phyloP scores from a whole-genome alignment of 2,888 invertebrate species.

The Melieria omissa region DNA sequence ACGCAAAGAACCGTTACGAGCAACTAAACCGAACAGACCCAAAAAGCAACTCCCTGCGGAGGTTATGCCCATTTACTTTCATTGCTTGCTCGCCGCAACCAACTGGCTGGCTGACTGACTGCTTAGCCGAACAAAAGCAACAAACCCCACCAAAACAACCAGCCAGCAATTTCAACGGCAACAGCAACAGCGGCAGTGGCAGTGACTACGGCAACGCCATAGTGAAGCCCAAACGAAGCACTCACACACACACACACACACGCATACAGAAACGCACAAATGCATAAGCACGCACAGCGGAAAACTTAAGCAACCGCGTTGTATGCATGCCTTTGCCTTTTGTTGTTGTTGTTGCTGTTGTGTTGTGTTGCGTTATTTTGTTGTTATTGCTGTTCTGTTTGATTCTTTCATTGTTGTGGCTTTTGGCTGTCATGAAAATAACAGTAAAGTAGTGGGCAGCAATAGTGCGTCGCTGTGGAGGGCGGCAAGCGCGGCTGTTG shows the following conservation, averaged over 20 bases:
- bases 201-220: neutral
- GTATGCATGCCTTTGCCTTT: too few species aligned
- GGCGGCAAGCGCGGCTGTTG: neutral
- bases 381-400: too few species aligned
- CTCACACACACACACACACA: neutral
- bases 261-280: neutral
- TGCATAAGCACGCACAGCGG: too few species aligned
- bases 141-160: slow-evolving; percentile 19
- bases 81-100: neutral
- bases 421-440: slow-evolving; percentile 14
- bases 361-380: too few species aligned
- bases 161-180: slow-evolving; percentile 13
- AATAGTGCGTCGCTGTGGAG: neutral
- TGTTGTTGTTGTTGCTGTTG: too few species aligned
- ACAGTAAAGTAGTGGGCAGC: slow-evolving; percentile 24
- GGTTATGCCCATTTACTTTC: slow-evolving; percentile 14
- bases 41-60: slow-evolving; percentile 25
- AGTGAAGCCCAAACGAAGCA: too few species aligned
- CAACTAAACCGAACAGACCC: slow-evolving; percentile 52
- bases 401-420: too few species aligned
- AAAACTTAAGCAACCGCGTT: too few species aligned
- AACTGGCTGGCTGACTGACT: slow-evolving; percentile 20
- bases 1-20: slow-evolving; percentile 67
- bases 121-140: slow-evolving; percentile 22
- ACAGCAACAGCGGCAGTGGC: slow-evolving; percentile 14